These are phyloP conservation scores for Merodon equestris DNA, from an alignment of 2,888 invertebrate genomes.

Conservation along the genomic window DNA sequence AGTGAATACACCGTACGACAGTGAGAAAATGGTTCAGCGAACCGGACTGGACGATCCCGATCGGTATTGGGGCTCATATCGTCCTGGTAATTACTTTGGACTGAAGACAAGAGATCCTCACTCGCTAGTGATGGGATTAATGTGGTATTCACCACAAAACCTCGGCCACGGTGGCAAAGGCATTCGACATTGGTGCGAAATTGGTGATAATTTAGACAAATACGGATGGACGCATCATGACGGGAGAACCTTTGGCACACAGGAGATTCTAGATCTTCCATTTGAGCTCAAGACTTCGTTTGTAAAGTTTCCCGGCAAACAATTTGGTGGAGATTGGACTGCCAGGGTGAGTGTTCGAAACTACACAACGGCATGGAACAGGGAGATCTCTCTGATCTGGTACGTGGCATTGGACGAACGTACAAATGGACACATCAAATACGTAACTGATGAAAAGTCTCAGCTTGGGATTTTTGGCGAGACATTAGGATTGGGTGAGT, in stretches of 20 bases:
- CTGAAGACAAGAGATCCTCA: conserved; percentile 93
- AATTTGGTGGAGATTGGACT: conserved; percentile 96
- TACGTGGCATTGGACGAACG: conserved; percentile 90
- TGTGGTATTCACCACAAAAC: conserved; percentile 94
- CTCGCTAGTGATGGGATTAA: conserved; percentile 94
- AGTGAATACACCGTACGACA: conserved; percentile 91
- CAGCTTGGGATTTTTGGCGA: conserved; percentile 82
- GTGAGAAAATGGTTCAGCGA: conserved; percentile 86
- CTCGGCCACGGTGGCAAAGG: conserved; percentile 86
- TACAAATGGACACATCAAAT: conserved; percentile 80
- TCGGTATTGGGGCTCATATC: conserved; percentile 95
- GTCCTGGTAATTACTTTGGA: conserved; percentile 93
- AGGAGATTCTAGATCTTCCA: conserved; percentile 90
- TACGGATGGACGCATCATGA: conserved; percentile 97
- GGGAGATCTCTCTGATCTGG: conserved; percentile 84
- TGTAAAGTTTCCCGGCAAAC: conserved; percentile 89
- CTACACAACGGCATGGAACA: conserved; percentile 74
- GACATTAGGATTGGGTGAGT: conserved; percentile 88
- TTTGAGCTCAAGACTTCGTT: conserved; percentile 91
- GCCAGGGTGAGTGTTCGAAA: conserved; percentile 85
- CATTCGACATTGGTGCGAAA: conserved; percentile 95
- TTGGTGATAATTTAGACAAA: conserved; percentile 88
- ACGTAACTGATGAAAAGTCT: conserved; percentile 74
- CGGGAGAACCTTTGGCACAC: conserved; percentile 93
- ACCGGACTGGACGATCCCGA: conserved; percentile 87